Conservation (phyloP, 2,113 vertebrate species). For the Ptilorrhoa leucosticta region DNA sequence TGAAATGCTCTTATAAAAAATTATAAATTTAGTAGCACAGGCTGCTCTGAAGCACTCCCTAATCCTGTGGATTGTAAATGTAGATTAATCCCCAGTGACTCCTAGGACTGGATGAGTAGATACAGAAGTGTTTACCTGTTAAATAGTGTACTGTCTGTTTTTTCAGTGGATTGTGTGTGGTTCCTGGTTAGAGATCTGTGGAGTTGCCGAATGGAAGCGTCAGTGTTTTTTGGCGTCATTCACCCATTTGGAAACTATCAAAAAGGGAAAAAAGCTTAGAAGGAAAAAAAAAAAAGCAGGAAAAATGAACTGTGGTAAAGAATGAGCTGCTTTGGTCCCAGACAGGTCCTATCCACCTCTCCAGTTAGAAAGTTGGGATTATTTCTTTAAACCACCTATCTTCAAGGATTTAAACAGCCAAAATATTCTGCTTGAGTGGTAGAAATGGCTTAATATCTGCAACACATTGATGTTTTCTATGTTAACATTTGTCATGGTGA, state of each 20-base stretch:
- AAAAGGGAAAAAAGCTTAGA: neutral
- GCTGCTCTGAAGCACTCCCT: neutral
- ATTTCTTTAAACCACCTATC: neutral
- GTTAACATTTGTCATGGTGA: neutral
- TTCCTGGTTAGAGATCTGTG: neutral
- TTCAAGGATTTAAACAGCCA: neutral
- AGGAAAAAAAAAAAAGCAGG: fast-evolving
- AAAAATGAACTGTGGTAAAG: neutral
- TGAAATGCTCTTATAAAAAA: neutral
- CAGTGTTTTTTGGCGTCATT: neutral
- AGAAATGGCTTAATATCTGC: neutral
- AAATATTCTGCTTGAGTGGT: neutral
- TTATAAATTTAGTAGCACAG: neutral
- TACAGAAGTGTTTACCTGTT: neutral
- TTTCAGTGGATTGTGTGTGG: neutral
- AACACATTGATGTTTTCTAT: neutral
- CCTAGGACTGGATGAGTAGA: neutral
- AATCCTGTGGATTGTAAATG: neutral
- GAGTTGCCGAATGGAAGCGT: fast-evolving
- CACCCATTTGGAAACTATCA: neutral
- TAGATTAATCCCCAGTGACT: neutral
- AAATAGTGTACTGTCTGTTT: fast-evolving
- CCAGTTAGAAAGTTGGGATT: neutral
- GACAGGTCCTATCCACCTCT: neutral
- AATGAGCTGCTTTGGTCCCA: neutral